Base-by-base conservation (phyloP, 2,888 invertebrate genomes). In the Cetonia aurata region DNA sequence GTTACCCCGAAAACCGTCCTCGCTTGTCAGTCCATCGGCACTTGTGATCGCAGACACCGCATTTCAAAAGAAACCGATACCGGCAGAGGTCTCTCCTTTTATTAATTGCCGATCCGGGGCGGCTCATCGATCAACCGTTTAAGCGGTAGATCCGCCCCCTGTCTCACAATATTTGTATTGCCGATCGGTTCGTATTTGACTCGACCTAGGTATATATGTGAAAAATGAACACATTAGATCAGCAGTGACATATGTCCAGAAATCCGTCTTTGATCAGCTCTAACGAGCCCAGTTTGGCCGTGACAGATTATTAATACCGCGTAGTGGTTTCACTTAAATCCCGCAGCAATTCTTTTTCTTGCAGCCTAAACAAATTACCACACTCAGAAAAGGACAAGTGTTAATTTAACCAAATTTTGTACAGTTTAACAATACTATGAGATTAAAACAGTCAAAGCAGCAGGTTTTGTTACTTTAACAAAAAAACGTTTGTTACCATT, bases 101-200 rank as follows among this genome's bases (percentile, higher is more conserved):
- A 75, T 76, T 77, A 78, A 78, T 77, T 75, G 78, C 76, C 75
- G 75, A 70, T 71, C 66, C 71, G 72, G 70, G 73, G 71, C 71
- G 73, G 71, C 56, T 77, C 78, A 81, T 81, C 80, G 78, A 80
- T 80, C 81, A 80, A 71, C 73, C 74, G 75, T 71, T 76, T 78
- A 79, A 79, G 77, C 76, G 78, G 71, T 71, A 74, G 72, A 72
- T 75, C 78, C 76, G 73, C 72, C 73, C 76, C 52, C 73, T 74
- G 69, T 71, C 80, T 81, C 82, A 81, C 78, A 82, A 82, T 82
- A 82, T 82, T 82, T 82, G 80, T 82, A 81, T 80, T 81, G 80
- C 77, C 37, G 56, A 56, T 74, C 56, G 55, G 67, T 56, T 19
- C 48, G 53, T 44, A 17, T 19, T n/a, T 15, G 15, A 46, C 37